phyloP scores from a whole-genome alignment of 2,113 vertebrate genomes.

The Rhynchopsitta pachyrhyncha region DNA sequence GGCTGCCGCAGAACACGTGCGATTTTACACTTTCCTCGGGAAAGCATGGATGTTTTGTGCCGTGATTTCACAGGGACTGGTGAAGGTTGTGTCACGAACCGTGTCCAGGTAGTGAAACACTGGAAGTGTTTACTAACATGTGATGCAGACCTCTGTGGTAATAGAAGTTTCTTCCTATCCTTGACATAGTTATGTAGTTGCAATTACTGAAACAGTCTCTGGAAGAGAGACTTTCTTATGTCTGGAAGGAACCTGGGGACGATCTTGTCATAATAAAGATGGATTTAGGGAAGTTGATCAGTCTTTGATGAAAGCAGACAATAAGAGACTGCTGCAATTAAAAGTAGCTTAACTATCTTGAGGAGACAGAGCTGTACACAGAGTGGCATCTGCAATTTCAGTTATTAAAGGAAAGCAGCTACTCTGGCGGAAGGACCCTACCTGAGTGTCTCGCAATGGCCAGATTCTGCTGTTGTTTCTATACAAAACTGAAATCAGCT shows the following conservation, averaged over 20 bases:
- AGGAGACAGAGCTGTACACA: neutral
- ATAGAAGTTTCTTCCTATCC: neutral
- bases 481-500: neutral
- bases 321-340: neutral
- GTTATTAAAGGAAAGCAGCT: neutral
- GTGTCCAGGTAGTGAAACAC: accelerated
- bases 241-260: neutral
- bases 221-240: neutral
- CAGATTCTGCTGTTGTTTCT: neutral
- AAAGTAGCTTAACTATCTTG: neutral
- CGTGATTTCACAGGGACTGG: accelerated
- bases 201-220: neutral
- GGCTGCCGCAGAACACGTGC: neutral
- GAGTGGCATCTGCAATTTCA: neutral
- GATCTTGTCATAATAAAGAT: neutral
- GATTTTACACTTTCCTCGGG: neutral
- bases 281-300: neutral
- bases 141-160: neutral
- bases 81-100: neutral
- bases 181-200: neutral
- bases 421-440: neutral
- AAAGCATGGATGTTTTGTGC: neutral
- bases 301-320: neutral
- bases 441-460: neutral
- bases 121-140: neutral